Evolutionary conservation across 1,140 invertebrate species (phyloP), one percentile per base, ranked within the genome.

Genomic region (Harpegnathos saltator): DNA sequence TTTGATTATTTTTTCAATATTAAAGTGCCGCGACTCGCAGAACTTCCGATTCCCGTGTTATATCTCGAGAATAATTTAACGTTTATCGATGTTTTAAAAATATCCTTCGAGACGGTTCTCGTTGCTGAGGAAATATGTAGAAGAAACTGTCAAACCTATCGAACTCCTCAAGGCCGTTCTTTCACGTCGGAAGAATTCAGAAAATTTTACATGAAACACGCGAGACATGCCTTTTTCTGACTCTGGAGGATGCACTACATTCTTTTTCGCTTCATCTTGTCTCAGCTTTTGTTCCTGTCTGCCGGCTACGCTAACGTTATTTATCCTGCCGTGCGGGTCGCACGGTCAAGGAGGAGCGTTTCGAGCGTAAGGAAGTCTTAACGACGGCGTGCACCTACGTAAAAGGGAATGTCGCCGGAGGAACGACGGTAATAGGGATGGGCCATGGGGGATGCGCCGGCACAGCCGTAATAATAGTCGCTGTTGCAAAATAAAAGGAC

Each of bases 401-500:
- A 19, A 62, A 62, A 62, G 11, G 3, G 69, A 52, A 61, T 14
- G 44, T 82, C 22, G n/a, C 68, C 5, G n/a, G 14, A 1, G 9
- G 38, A 44, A 54, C 22, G 17, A 14, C 1, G n/a, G 12, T 63
- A 50, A 38, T 66, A 66, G 74, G 26, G n/a, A n/a, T 81, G 52
- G 33, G 14, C 44, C 5, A 48, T 52, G 29, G 44, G 38, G 56
- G 38, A 62, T 73, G 56, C 65, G 56, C 58, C 26, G n/a, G 48
- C 26, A n/a, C n/a, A 63, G 38, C 17, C 38, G 14, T 15, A 56
- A 82, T 82, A 82, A 82, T 62, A 62, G 29, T 22, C 26, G 19
- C 5, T 15, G 12, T 26, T 24, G 29, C 69, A 74, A 82, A 82
- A 82, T 82, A 74, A 74, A 80, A 82, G 69, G 50, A 56, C 59